Percentiles rank a stretch among this genome's conserved stretches.
Evolutionary conservation across 2,113 vertebrate genomes (phyloP).

Genomic region (Scolopax mira): DNA sequence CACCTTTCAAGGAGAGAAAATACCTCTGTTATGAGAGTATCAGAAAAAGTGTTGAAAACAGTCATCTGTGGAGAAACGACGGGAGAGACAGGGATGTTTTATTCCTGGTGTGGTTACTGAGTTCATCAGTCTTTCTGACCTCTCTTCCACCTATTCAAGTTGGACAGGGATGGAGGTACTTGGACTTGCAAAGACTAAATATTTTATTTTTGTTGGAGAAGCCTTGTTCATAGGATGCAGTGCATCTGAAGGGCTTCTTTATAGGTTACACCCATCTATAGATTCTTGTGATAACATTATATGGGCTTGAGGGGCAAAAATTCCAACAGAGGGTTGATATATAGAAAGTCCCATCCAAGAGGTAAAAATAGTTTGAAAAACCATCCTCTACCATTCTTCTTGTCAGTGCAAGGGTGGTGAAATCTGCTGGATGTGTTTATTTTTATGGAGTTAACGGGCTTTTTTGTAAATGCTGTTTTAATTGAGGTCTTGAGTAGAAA

Average conservation of each 20-base stretch:
- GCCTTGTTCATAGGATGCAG: neutral
- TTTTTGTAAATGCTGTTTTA: constrained; percentile 44
- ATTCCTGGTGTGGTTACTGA: neutral
- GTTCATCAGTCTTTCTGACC: neutral
- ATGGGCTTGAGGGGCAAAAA: neutral
- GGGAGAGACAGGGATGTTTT: neutral
- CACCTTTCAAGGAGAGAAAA: neutral
- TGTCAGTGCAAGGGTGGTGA: neutral
- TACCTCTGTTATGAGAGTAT: neutral
- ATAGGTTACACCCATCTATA: neutral
- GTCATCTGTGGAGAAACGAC: neutral
- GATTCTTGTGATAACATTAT: neutral
- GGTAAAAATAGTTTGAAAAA: neutral
- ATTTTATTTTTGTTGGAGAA: neutral
- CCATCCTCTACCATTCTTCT: neutral
- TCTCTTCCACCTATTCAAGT: neutral
- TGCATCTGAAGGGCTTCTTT: neutral
- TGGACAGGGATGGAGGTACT: neutral
- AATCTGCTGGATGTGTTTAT: constrained; percentile 35
- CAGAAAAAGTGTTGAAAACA: neutral
- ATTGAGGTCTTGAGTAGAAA: constrained; percentile 51
- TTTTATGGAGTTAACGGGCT: neutral
- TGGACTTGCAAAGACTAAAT: neutral
- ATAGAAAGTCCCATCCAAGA: neutral
- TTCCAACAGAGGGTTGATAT: neutral